Evolutionary conservation across 2,113 vertebrate species (phyloP).

Genomic region (Paracanthobrama guichenoti): DNA sequence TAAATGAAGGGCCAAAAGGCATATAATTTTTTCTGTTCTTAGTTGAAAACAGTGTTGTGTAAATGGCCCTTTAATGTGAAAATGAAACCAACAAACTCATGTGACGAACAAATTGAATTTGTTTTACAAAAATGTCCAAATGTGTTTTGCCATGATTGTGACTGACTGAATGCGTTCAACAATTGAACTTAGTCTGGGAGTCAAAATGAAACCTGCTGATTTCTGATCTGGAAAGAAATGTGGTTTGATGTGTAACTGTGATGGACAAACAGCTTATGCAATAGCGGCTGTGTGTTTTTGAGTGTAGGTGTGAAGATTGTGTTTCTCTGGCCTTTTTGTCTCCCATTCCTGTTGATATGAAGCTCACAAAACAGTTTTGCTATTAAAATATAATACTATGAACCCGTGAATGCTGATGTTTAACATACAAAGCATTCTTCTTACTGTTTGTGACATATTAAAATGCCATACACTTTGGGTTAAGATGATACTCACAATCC

Average conservation of each 20-base stretch:
- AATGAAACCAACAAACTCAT: background rate
- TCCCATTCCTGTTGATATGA: background rate
- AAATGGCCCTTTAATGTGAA: background rate
- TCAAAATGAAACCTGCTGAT: background rate
- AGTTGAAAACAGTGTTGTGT: too few species aligned
- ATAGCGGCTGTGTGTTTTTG: background rate
- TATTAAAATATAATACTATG: background rate
- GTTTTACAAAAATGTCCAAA: background rate
- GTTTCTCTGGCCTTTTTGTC: background rate
- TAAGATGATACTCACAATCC: too few species aligned
- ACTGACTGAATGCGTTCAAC: background rate
- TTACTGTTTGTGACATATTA: background rate
- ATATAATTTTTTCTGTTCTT: background rate
- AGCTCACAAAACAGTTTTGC: background rate
- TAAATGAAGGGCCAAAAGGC: too few species aligned
- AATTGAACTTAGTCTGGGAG: background rate
- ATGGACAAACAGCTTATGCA: background rate
- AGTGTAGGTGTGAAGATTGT: background rate
- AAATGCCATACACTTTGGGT: background rate
- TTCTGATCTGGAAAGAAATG: background rate
- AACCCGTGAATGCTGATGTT: background rate
- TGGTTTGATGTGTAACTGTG: background rate
- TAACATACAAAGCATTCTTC: background rate
- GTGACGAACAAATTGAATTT: background rate
- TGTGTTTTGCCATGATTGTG: background rate